Evolutionary conservation across 2,797 vertebrate genomes (phyloP), one percentile per base, ranked within the genome.

Genomic region (Enteromius paludinosus): DNA sequence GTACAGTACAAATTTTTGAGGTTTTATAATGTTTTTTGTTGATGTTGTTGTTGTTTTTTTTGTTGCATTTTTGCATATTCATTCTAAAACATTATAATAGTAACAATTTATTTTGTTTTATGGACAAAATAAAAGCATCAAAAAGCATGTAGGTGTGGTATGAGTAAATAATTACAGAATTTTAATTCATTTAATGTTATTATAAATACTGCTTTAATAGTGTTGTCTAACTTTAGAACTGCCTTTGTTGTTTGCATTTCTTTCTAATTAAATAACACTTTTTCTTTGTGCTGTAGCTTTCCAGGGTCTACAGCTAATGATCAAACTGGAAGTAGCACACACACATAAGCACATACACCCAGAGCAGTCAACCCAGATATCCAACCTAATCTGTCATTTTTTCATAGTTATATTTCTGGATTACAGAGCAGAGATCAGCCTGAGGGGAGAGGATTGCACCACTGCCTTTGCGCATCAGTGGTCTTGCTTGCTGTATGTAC

Each of bases 391-490:
- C 77, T 33, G 72, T 61, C 30, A 56, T 33, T 62, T 79, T 65
- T 62, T 49, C 23, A 47, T 17, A 43, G 85, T 70, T 72, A 70
- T 84, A 79, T 84, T 78, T 85, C 66, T 85, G 82, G 79, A 84
- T 85, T 81, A 81, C 33, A 77, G 54, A 78, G 82, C 80, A 79
- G 30, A 78, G 76, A 85, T 82, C 69, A 70, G 82, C 79, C 62
- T 47, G 64, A 81, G 65, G 74, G 43, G 5, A 38, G 33, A 82
- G 30, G 45, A 56, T 2, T 76, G 64, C 80, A 75, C 52, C 52
- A 54, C 68, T 71, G 78, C 8, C 47, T 82, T 52, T 52, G 49
- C 20, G 45, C 71, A 47, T 83, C 74, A 83, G 59, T 82, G 62
- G 35, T 66, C 52, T 28, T 68, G 41, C 35, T 72, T 62, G 30